Evolutionary conservation across 2,888 invertebrate genomes (phyloP), one percentile per base, ranked within the genome.

Genomic region (Ormyrus pomaceus): DNA sequence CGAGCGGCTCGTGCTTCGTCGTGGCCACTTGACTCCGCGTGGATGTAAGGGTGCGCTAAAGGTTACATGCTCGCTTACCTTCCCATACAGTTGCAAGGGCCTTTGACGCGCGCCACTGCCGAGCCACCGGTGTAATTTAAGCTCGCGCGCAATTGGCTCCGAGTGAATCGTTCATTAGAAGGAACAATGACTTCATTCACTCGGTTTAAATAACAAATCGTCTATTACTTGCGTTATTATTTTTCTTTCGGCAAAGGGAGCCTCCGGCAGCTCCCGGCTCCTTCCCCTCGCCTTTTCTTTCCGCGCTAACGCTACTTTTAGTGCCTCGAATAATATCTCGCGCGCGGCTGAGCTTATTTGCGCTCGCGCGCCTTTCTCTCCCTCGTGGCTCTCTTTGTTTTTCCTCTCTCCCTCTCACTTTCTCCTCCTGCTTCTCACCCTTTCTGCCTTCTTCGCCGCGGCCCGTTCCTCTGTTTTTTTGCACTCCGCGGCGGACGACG

Each of bases 61-160:
- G 84, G 85, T 86, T 87, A 86, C 86, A 88, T 86, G 88, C 87
- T 86, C 85, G 85, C 87, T 87, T 86, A 85, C 87, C 66, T 87
- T 85, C 84, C 86, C 84, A 85, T 84, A 85, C 84, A 86, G 84
- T 86, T 86, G 86, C 84, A 86, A 86, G 86, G 75, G 84, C 77
- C 61, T 62, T 61, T 65, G 76, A 77, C 77, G 78, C 79, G 83
- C 84, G 46, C 50, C 48, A 48, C 48, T 46, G 34, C n/a, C 45
- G 1, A 8, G 72, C 8, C 68, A 13, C n/a, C 55, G 6, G 45
- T 11, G 55, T 13, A 51, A 6, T 48, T 46, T 48, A 11, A 45
- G 8, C 55, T 53, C 45, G 45, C 55, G 45, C 55, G 11, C 34
- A 48, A 7, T 7, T 59, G 59, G 19, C 19, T 13, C 19, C 2